phyloP scores from a whole-genome alignment of 2,113 vertebrate genomes.

The Lamprologus lemairii region DNA sequence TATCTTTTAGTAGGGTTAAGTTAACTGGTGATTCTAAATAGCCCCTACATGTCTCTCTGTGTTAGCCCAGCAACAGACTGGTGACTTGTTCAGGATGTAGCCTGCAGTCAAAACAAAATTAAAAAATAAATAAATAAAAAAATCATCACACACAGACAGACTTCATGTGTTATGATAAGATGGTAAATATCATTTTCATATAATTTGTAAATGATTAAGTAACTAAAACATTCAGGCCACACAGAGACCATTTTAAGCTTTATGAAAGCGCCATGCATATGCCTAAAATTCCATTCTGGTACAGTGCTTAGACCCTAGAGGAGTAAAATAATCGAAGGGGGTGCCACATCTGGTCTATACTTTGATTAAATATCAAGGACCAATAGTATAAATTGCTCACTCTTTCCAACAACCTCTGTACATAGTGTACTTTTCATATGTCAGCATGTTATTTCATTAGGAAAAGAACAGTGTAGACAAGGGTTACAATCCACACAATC shows the following conservation, averaged over 20 bases:
- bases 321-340: not conserved
- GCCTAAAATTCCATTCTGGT: not conserved
- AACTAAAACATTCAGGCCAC: not conserved
- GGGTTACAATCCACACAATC: not conserved
- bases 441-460: not conserved
- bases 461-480: not conserved
- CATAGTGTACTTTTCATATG: not conserved
- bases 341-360: not conserved
- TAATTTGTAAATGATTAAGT: not conserved
- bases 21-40: not conserved
- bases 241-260: not conserved
- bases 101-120: not conserved
- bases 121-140: accelerated
- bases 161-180: not conserved
- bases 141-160: not conserved
- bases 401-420: not conserved
- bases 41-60: not conserved
- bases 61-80: not conserved
- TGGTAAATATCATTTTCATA: not conserved
- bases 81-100: not conserved
- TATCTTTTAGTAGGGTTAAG: not conserved
- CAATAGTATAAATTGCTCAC: not conserved
- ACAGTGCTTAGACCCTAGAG: not conserved
- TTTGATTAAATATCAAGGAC: not conserved
- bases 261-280: not conserved